Percentiles rank a stretch among this genome's conserved stretches.
phyloP scores from a whole-genome alignment of 2,113 vertebrate genomes.

The Solenodon paradoxus region DNA sequence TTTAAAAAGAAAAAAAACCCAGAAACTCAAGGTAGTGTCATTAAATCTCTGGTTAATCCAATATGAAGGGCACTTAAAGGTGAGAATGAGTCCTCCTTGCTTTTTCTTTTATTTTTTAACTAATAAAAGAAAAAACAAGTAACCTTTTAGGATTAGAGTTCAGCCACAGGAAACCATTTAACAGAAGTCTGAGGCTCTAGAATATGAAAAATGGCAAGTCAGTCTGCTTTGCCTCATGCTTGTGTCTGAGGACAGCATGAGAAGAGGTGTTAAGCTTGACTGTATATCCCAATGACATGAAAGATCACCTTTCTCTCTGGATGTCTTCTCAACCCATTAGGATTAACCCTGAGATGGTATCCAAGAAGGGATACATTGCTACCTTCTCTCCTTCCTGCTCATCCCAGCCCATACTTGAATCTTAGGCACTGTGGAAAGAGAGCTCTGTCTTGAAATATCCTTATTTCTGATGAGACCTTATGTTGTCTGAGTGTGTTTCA shows the following conservation, averaged over 20 bases:
- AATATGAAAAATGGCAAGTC: not conserved
- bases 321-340: not conserved
- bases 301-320: not conserved
- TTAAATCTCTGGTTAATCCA: not conserved
- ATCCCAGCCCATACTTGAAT: not conserved
- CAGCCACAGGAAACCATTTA: not conserved
- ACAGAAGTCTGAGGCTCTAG: not conserved
- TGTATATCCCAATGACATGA: not conserved
- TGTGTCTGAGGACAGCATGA: not conserved
- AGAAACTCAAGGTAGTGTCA: too few species aligned
- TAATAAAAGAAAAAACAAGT: slow-evolving; percentile 2
- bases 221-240: not conserved
- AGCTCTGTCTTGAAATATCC: not conserved
- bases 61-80: not conserved
- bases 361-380: not conserved
- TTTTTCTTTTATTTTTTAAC: not conserved
- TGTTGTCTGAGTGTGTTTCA: not conserved
- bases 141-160: not conserved
- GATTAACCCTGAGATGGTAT: not conserved
- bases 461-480: not conserved
- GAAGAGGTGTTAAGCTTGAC: not conserved
- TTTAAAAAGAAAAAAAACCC: too few species aligned
- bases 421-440: not conserved
- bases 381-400: accelerated
- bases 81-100: not conserved